Percentiles rank a stretch among this genome's conserved stretches.
These are phyloP conservation scores for Cerastoderma edule DNA, from an alignment of 2,888 invertebrate species.

Conservation along the genomic window DNA sequence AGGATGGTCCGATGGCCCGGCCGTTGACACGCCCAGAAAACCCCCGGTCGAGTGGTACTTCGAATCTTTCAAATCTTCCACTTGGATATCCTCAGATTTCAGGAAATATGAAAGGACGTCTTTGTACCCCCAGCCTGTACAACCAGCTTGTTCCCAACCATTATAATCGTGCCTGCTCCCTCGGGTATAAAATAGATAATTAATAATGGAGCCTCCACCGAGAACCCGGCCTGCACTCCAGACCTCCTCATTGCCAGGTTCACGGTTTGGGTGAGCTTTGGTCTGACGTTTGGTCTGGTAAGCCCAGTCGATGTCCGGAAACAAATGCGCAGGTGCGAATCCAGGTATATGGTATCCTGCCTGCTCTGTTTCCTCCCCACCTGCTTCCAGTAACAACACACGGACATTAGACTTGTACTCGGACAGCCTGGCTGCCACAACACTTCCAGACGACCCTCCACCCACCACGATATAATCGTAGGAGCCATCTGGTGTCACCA, in stretches of 20 bases:
- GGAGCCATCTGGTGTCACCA: neutral
- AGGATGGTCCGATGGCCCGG: constrained; percentile 62
- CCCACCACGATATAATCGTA: constrained; percentile 77
- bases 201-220: constrained; percentile 39
- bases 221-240: constrained; percentile 39
- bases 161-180: constrained; percentile 38
- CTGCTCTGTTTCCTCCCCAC: constrained; percentile 69
- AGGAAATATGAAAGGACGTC: constrained; percentile 87
- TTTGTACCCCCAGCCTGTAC: constrained; percentile 90
- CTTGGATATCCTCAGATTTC: constrained; percentile 85
- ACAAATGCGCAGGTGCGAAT: neutral
- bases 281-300: constrained; percentile 33
- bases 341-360: constrained; percentile 3
- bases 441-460: constrained; percentile 85
- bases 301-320: constrained; percentile 26
- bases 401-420: constrained; percentile 78
- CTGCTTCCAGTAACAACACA: constrained; percentile 83
- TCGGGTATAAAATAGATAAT: constrained; percentile 30
- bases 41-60: constrained; percentile 77
- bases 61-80: constrained; percentile 61
- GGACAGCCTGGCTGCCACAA: constrained; percentile 83
- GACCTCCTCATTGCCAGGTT: constrained; percentile 1
- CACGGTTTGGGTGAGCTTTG: constrained; percentile 13
- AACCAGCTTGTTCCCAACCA: constrained; percentile 39
- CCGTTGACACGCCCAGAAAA: constrained; percentile 69